These are phyloP conservation scores for Leptocoma aspasia DNA, from an alignment of 2,113 vertebrate genomes.

Conservation along the genomic window DNA sequence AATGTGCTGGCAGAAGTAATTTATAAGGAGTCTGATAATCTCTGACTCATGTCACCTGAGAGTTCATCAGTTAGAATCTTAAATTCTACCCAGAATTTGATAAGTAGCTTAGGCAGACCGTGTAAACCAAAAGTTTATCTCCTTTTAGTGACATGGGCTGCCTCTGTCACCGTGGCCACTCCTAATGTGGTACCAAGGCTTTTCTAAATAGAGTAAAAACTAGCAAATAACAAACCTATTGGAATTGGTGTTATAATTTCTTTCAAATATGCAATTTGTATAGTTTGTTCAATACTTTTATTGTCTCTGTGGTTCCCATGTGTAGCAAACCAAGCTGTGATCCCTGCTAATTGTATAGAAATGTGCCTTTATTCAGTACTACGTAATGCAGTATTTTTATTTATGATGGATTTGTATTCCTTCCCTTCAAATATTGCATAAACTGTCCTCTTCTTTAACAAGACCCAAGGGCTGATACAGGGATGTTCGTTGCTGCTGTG, in stretches of 20 bases:
- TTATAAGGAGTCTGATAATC: not conserved
- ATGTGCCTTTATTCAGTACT: not conserved
- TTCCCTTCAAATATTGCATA: not conserved
- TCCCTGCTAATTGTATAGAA: not conserved
- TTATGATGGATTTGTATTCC: not conserved
- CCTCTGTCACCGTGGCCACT: not conserved
- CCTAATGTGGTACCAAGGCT: not conserved
- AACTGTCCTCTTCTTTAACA: not conserved
- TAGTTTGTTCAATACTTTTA: not conserved
- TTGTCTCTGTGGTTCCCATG: not conserved
- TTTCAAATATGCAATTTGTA: not conserved
- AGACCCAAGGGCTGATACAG: not conserved
- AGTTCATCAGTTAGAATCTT: not conserved
- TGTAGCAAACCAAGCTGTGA: not conserved
- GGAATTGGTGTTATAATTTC: not conserved
- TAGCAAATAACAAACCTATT: not conserved
- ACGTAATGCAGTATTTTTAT: not conserved
- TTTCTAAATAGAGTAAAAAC: not conserved
- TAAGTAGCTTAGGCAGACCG: not conserved
- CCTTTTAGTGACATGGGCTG: not conserved
- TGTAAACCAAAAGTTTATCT: not conserved
- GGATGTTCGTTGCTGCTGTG: not conserved
- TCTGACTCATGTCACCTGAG: not conserved
- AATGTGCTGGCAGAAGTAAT: not conserved
- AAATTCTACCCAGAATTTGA: not conserved